Evolutionary conservation across 2,797 vertebrate genomes (phyloP).

Genomic region (Synanceia verrucosa): DNA sequence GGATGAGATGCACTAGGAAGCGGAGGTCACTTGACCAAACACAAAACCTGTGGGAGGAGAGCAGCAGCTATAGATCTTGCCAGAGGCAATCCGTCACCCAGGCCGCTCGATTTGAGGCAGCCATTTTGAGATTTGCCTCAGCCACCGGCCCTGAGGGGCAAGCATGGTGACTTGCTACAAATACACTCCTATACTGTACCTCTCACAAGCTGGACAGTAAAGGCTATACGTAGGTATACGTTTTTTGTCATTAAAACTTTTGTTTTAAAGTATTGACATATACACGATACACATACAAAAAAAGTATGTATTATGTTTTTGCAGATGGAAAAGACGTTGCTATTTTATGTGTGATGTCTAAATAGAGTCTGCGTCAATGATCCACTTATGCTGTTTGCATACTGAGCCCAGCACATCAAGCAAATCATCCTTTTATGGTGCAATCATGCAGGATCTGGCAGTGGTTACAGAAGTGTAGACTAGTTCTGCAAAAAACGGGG

Average conservation of each 20-base stretch:
- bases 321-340: neutral
- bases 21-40: slow-evolving; percentile 78
- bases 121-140: slow-evolving; percentile 60
- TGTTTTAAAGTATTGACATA: neutral
- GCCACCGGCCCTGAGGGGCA: slow-evolving; percentile 45
- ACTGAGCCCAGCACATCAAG: slow-evolving; percentile 29
- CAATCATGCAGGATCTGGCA: slow-evolving; percentile 43
- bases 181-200: slow-evolving; percentile 29
- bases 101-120: slow-evolving; percentile 69
- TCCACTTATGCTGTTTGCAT: slow-evolving; percentile 8
- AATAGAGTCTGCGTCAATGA: slow-evolving; percentile 26
- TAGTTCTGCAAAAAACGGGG: slow-evolving; percentile 32
- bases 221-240: slow-evolving; percentile 30
- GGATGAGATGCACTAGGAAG: slow-evolving; percentile 51
- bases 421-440: slow-evolving; percentile 46
- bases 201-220: slow-evolving; percentile 26
- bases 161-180: slow-evolving; percentile 49
- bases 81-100: slow-evolving; percentile 75
- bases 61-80: slow-evolving; percentile 69
- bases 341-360: slow-evolving; percentile 14
- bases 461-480: slow-evolving; percentile 25
- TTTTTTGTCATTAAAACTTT: slow-evolving; percentile 8
- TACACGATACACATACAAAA: neutral
- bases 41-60: slow-evolving; percentile 61
- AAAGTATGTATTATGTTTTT: neutral